These are phyloP conservation scores for Dicyrtomina minuta DNA, from an alignment of 2,888 invertebrate genomes.

Conservation along the genomic window DNA sequence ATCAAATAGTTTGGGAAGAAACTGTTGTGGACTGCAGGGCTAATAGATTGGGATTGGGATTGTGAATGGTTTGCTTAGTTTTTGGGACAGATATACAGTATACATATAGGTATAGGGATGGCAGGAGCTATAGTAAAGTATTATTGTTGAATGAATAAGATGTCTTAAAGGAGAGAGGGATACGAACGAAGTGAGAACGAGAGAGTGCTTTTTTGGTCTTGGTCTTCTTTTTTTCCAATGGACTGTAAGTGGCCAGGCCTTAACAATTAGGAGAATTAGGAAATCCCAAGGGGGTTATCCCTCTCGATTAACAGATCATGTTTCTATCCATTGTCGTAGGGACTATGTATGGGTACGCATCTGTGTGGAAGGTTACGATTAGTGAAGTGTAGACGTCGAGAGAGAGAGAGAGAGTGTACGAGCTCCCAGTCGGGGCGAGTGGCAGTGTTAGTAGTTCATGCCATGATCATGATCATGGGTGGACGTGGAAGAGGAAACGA, in stretches of 20 bases:
- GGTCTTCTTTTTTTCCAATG: slow-evolving; percentile 10
- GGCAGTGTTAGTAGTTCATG: no score
- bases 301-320: slow-evolving; percentile 54
- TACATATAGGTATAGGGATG: not conserved
- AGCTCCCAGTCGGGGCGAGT: no score
- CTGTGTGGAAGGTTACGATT: not conserved
- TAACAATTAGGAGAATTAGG: slow-evolving; percentile 54
- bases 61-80: not conserved
- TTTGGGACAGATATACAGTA: no score
- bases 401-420: no score
- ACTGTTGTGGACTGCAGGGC: no score
- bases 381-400: not conserved
- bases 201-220: slow-evolving; percentile 6
- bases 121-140: not conserved
- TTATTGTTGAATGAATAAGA: not conserved
- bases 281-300: slow-evolving; percentile 52
- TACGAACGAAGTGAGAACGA: slow-evolving; percentile 4
- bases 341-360: not conserved
- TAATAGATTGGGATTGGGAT: no score
- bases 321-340: slow-evolving; percentile 41
- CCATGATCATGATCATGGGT: not conserved
- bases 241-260: slow-evolving; percentile 42
- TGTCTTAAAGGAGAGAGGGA: slow-evolving; percentile 6
- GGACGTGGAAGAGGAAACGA: slow-evolving; percentile 15
- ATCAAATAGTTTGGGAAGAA: no score